Evolutionary conservation across 2,797 vertebrate species (phyloP).

Genomic region (Pseudotriccus pelzelni): DNA sequence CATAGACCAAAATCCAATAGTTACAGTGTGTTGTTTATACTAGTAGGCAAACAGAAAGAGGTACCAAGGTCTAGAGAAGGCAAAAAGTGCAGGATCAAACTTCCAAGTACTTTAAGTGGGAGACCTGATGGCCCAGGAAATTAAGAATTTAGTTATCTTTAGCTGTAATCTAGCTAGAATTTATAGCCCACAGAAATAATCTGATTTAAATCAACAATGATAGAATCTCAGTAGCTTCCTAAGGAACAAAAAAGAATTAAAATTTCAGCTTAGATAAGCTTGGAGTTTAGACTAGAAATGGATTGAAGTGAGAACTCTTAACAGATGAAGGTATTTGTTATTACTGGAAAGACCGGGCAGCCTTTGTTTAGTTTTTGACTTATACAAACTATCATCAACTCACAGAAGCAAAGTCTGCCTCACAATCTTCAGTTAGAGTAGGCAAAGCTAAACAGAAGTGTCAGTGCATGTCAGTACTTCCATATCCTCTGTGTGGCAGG

Average conservation of each 20-base stretch:
- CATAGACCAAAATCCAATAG: background rate
- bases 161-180: background rate
- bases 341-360: background rate
- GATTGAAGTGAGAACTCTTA: background rate
- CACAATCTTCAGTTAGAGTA: background rate
- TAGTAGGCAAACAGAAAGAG: background rate
- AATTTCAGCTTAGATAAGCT: background rate
- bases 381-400: background rate
- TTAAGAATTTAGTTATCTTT: background rate
- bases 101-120: background rate
- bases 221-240: background rate
- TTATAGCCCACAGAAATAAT: background rate
- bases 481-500: background rate
- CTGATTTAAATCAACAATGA: background rate
- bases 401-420: background rate
- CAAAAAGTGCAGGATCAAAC: background rate
- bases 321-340: background rate
- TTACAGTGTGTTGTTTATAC: background rate
- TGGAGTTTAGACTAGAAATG: background rate
- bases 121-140: background rate
- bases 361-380: background rate
- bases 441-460: background rate
- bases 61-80: background rate
- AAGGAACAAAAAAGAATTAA: background rate
- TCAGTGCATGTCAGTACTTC: rapidly evolving